Base-by-base conservation (phyloP, 1,140 invertebrate species). In the Schlechtendalia chinensis region DNA sequence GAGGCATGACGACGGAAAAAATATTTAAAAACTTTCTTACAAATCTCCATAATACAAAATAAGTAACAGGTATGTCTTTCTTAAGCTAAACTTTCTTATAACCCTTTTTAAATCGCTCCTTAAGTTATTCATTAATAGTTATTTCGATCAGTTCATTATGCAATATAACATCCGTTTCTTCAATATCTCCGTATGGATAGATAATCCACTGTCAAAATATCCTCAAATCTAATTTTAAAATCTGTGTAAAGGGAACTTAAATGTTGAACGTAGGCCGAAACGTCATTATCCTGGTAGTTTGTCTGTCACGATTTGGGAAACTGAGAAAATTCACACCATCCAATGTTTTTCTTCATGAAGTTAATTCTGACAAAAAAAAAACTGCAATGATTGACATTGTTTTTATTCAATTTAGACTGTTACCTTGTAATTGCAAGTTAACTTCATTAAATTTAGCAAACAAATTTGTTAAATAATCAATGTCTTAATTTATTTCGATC, bases 191-290 rank as follows among this genome's bases (percentile, higher is more conserved):
- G 19, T n/a, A 39, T 84, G 82, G 83, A 79, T 83, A 83, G 24
- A 84, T 84, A 58, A 84, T 83, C 82, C 83, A 84, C 65, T 22
- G 81, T 84, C 83, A 83, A 81, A 82, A 85, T 80, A 83, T 84
- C 83, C 58, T 84, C 77, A 83, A 84, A 84, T 63, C 84, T 83
- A 47, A 29, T 82, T 83, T 84, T 65, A 81, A 84, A 83, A 45
- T 84, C 82, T 80, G 59, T 6, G 65, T 83, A 50, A 17, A 83
- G 81, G 67, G 47, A 81, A 81, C 83, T 83, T 83, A 84, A 84
- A 83, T 84, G 83, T 84, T 83, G 82, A 83, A 83, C 71, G 71
- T 54, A 56, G 1, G 24, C 32, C 47, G 27, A 74, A 54, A 74
- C 4, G 11, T 39, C 63, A 32, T 39, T 24, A 65, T 65, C 32